phyloP scores from a whole-genome alignment of 2,797 vertebrate genomes.

The Manis crassicaudata region DNA sequence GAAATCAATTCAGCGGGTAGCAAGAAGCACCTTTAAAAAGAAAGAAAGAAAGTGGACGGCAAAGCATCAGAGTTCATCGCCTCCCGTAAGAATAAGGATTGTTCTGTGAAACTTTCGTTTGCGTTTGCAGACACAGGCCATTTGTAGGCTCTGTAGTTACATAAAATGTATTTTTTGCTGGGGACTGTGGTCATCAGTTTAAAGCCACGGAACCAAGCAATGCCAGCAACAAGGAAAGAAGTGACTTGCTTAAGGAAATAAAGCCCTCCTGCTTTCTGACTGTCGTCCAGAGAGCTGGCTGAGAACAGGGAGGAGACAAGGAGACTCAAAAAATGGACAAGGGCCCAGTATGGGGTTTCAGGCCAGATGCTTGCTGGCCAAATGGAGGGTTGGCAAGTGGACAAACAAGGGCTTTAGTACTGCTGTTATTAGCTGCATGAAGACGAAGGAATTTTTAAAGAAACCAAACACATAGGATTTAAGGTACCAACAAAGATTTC shows the following conservation, averaged over 20 bases:
- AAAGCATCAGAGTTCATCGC: background rate
- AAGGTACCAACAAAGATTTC: slow-evolving; percentile 66
- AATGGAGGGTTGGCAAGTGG: slow-evolving; percentile 82
- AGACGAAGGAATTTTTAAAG: slow-evolving; percentile 82
- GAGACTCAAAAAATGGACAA: slow-evolving; percentile 82
- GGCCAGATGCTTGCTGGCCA: slow-evolving; percentile 80
- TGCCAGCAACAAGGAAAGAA: slow-evolving; percentile 75
- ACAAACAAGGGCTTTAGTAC: slow-evolving; percentile 77
- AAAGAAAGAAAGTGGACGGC: background rate
- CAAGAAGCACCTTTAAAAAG: slow-evolving; percentile 16
- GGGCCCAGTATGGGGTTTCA: slow-evolving; percentile 81
- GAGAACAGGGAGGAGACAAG: slow-evolving; percentile 81
- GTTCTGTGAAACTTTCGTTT: background rate
- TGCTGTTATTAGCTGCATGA: slow-evolving; percentile 81
- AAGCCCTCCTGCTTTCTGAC: slow-evolving; percentile 85
- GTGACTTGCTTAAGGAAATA: slow-evolving; percentile 84
- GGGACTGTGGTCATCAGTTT: slow-evolving; percentile 32
- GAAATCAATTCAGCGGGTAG: slow-evolving; percentile 14
- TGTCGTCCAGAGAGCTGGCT: slow-evolving; percentile 81
- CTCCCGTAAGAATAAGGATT: background rate
- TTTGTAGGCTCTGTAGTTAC: background rate
- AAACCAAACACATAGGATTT: slow-evolving; percentile 78
- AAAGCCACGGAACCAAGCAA: slow-evolving; percentile 55
- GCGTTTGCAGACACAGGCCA: background rate
- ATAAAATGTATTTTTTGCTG: slow-evolving; percentile 21